Percentiles rank a stretch among this genome's conserved stretches.
Conservation (phyloP, 2,888 invertebrate species). For the Parelbella ahira region DNA sequence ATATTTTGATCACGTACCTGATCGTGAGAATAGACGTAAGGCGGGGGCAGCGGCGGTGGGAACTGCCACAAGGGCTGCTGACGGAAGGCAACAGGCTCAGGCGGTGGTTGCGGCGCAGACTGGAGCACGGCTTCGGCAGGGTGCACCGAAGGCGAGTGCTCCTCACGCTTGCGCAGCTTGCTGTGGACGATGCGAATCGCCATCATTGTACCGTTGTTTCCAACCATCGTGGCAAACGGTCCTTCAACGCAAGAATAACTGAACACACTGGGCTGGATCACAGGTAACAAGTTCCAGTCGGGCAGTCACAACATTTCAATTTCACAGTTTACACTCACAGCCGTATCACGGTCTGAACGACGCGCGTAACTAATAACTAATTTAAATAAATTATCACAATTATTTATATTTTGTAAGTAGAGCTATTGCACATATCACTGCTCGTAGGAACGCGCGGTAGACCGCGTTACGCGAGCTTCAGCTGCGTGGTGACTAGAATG, state of each 20-base stretch:
- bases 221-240: constrained; percentile 85
- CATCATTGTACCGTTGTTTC: constrained; percentile 92
- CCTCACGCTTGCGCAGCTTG: constrained; percentile 92
- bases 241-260: constrained; percentile 70
- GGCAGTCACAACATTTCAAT: constrained; percentile 77
- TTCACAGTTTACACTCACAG: constrained; percentile 78
- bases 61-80: constrained; percentile 91
- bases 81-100: constrained; percentile 82
- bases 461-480: constrained; percentile 74
- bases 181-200: constrained; percentile 95
- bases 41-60: constrained; percentile 89
- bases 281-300: constrained; percentile 75
- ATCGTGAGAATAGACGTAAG: constrained; percentile 88
- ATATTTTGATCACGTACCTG: constrained; percentile 82
- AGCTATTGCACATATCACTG: constrained; percentile 81
- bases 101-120: constrained; percentile 69
- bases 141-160: constrained; percentile 85
- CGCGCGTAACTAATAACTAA: constrained; percentile 71
- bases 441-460: constrained; percentile 76
- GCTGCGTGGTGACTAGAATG: constrained; percentile 80
- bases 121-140: constrained; percentile 85
- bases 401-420: constrained; percentile 57
- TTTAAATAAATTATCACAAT: constrained; percentile 79
- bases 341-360: constrained; percentile 67
- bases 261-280: constrained; percentile 73